These are phyloP conservation scores for Caenorhabditis angaria DNA, from an alignment of 2,888 invertebrate genomes.

Conservation along the genomic window DNA sequence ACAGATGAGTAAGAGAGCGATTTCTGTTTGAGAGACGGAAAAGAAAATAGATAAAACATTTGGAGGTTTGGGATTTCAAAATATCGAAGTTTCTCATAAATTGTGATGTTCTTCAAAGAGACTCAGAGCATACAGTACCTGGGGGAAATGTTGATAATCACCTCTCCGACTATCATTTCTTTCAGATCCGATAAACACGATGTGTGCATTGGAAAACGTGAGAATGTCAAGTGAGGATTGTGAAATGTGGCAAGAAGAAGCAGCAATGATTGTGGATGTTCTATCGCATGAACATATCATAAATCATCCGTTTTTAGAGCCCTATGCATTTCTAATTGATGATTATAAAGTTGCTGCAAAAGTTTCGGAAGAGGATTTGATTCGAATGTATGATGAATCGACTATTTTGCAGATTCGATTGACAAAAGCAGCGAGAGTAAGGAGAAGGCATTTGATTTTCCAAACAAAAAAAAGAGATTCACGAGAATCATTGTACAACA, in stretches of 20 bases:
- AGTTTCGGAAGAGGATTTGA: conserved; percentile 28
- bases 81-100: too few relatives aligned
- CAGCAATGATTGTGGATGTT: conserved; percentile 23
- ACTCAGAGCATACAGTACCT: too few relatives aligned
- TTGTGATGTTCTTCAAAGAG: too few relatives aligned
- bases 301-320: conserved; percentile 17
- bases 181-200: conserved; percentile 25
- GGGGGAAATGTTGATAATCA: too few relatives aligned
- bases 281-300: conserved; percentile 32
- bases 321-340: conserved; percentile 33
- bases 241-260: conserved; percentile 41
- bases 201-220: conserved; percentile 36
- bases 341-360: conserved; percentile 38
- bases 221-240: conserved; percentile 36
- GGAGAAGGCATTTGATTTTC: too few relatives aligned
- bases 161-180: background rate
- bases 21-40: too few relatives aligned
- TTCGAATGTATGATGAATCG: conserved; percentile 39
- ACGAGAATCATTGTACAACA: too few relatives aligned
- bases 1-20: too few relatives aligned
- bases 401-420: conserved; percentile 34
- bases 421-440: conserved; percentile 17
- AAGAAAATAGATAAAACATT: too few relatives aligned
- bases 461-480: too few relatives aligned
- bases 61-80: too few relatives aligned